These are phyloP conservation scores for Lucifuga dentata DNA, from an alignment of 2,113 vertebrate genomes.

Conservation along the genomic window DNA sequence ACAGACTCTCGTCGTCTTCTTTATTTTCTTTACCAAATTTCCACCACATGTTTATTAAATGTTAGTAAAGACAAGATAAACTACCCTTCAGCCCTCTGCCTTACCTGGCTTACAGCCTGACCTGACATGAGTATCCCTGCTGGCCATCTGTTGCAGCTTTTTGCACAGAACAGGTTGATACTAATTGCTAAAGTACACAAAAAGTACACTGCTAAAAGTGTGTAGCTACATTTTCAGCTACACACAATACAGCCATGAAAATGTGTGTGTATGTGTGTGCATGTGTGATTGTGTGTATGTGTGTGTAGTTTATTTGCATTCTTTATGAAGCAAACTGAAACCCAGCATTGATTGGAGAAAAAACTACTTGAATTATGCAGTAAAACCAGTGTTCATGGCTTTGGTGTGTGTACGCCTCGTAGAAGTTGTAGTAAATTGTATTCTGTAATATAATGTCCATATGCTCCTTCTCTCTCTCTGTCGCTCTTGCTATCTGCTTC, in stretches of 20 bases:
- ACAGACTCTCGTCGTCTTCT: too few species aligned
- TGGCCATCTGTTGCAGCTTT: not conserved
- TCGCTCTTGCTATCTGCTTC: conserved; percentile 64
- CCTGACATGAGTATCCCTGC: conserved; percentile 11
- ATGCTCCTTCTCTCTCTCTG: conserved; percentile 47
- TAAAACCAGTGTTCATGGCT: conserved; percentile 33
- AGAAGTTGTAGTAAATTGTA: conserved; percentile 32
- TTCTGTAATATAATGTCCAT: conserved; percentile 59
- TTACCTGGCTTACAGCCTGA: conserved; percentile 25
- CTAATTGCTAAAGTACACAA: conserved; percentile 3
- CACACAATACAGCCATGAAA: conserved; percentile 1
- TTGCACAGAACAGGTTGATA: conserved; percentile 5
- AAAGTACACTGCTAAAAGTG: not conserved
- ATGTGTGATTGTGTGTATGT: too few species aligned
- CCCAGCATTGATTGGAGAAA: conserved; percentile 9
- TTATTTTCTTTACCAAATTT: too few species aligned
- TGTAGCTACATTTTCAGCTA: conserved; percentile 8
- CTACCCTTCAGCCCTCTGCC: conserved; percentile 6
- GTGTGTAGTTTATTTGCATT: not conserved
- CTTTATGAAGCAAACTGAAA: conserved; percentile 15
- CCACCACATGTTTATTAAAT: conserved; percentile 57
- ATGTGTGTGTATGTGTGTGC: conserved; percentile 23
- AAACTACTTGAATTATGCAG: conserved; percentile 23
- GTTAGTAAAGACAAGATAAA: conserved; percentile 41
- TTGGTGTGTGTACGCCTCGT: conserved; percentile 22